Evolutionary conservation across 2,797 vertebrate genomes (phyloP).

Genomic region (Aphelocoma californica): DNA sequence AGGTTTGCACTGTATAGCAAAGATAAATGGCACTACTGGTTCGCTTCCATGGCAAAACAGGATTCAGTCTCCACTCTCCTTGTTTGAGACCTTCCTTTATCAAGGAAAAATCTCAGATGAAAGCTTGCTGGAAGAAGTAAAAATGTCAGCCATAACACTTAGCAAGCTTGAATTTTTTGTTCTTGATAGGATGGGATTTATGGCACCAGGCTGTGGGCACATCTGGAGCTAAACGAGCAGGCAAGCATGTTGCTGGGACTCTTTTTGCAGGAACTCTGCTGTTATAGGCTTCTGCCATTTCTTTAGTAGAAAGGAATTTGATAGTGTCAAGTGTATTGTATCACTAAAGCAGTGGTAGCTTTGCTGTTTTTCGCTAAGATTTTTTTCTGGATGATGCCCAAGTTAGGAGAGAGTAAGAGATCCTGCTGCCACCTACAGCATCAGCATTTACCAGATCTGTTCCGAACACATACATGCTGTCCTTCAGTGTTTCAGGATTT

Average conservation of each 20-base stretch:
- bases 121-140: not conserved
- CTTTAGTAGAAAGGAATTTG: not conserved
- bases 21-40: not conserved
- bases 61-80: not conserved
- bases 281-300: not conserved
- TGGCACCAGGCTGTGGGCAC: not conserved
- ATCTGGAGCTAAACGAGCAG: not conserved
- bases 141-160: not conserved
- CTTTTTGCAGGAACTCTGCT: not conserved
- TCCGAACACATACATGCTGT: fast-evolving
- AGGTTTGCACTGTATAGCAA: not conserved
- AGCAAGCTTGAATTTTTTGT: not conserved
- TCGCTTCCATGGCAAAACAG: not conserved
- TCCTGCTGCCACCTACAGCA: not conserved
- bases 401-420: not conserved
- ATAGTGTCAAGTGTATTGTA: not conserved
- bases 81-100: not conserved
- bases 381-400: not conserved
- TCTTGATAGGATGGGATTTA: not conserved
- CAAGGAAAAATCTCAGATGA: not conserved
- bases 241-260: not conserved
- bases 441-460: not conserved
- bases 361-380: not conserved
- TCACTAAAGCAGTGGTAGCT: not conserved
- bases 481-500: not conserved